Conservation (phyloP, 1,140 invertebrate species). For the Plectus sambesii region DNA sequence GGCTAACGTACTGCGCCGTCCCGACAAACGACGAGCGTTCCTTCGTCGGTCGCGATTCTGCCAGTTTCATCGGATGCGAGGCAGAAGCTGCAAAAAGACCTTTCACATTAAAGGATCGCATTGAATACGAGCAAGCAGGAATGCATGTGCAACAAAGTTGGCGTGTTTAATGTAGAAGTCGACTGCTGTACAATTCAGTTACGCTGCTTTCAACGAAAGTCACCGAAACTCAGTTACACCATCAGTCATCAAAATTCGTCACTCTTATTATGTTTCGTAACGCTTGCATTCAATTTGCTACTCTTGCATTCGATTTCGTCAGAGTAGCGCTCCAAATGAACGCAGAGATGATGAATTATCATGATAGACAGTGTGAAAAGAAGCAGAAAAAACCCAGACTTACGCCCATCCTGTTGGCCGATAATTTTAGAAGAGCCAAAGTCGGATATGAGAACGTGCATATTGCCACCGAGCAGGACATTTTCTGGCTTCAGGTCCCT, state of each 20-base stretch:
- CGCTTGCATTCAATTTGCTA: too few species aligned
- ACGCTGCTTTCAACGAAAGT: too few species aligned
- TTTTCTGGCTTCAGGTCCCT: slow-evolving; percentile 59
- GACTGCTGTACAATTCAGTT: not conserved
- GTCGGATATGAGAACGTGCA: slow-evolving; percentile 92
- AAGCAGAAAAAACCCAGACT: too few species aligned
- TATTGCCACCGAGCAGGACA: slow-evolving; percentile 67
- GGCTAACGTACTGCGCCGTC: slow-evolving; percentile 97
- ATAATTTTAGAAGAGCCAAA: slow-evolving; percentile 73
- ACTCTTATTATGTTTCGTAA: too few species aligned
- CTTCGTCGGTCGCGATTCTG: slow-evolving; percentile 4
- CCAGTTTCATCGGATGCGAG: not conserved
- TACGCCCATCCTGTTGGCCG: too few species aligned
- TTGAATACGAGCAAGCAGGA: not conserved
- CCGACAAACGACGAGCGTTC: slow-evolving; percentile 78
- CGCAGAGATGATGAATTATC: too few species aligned
- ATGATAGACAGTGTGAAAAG: too few species aligned
- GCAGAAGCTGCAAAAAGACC: not conserved
- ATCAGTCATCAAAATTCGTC: too few species aligned
- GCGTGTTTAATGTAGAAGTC: not conserved
- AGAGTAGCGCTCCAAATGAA: too few species aligned
- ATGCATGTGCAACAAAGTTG: not conserved
- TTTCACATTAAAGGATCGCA: not conserved
- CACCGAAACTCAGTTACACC: too few species aligned
- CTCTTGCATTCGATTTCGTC: too few species aligned